Base-by-base conservation (phyloP, 2,888 invertebrate genomes). In the Drosophila kokeensis region DNA sequence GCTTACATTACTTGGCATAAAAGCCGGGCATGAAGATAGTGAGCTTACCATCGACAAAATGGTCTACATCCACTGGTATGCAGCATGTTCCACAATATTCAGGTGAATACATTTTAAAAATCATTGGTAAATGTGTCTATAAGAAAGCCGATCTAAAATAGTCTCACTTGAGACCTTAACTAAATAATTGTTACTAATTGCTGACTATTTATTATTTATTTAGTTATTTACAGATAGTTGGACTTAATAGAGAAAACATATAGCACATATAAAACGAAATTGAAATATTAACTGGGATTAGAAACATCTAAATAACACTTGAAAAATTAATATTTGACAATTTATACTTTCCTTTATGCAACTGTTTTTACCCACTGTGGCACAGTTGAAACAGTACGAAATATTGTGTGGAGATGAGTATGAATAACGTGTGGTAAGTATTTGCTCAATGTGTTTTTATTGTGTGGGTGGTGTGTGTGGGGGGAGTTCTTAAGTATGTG, bases 1-100 rank as follows among this genome's bases (percentile, higher is more conserved):
- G 80, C 73, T 80, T 66, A 73, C 76, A 76, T 80, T 80, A 80
- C 71, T 77, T 67, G 77, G 69, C 58, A 71, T 62, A 69, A 79
- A 73, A 73, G 79, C 36, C 54, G 66, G 38, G 50, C 42, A 38
- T 36, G 63, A 34, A 55, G 68, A 65, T 62, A 45, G 45, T 30
- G 53, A 36, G 58, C 45, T 71, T 55, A 50, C 55, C 29, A 45
- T 42, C 50, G 30, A 29, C 21, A 36, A 21, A 50, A 42, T 58
- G 34, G 4, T 8, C n/a, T 45, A 69, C 73, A 73, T 69, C 36
- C 78, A 77, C 69, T 59, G 42, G 0, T 11, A 6, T 15, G 34
- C 24, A 66, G 42, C 45, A 42, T 62, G 32, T 18, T 13, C 38
- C 30, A 34, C n/a, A 15, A 45, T 24, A 21, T 15, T 52, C 21